These are phyloP conservation scores for Carcina quercana DNA, from an alignment of 2,888 invertebrate genomes.

Conservation along the genomic window DNA sequence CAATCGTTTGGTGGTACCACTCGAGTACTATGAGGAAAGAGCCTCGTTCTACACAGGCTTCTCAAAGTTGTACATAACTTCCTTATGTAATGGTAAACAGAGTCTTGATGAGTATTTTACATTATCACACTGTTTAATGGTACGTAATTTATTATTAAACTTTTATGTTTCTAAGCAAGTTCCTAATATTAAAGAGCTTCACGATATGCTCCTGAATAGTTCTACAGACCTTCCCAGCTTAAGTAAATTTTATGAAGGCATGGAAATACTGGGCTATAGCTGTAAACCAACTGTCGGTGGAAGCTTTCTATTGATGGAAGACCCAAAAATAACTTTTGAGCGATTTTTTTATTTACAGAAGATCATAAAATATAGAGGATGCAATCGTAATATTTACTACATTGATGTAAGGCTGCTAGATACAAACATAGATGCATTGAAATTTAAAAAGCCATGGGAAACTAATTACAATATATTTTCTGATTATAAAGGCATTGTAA, in stretches of 20 bases:
- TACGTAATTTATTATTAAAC: no score
- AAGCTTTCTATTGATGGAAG: conserved; percentile 31
- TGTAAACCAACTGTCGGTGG: conserved; percentile 20
- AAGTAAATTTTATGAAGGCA: no score
- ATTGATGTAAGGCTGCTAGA: conserved; percentile 35
- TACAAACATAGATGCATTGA: conserved; percentile 1
- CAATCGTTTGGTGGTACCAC: conserved; percentile 19
- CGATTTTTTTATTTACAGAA: conserved; percentile 33
- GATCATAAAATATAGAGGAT: conserved; percentile 24
- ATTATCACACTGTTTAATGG: no score
- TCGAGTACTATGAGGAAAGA: conserved; percentile 24
- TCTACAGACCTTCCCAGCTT: no score
- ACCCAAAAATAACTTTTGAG: conserved; percentile 36
- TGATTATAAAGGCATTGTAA: conserved; percentile 4
- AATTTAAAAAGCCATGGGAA: conserved; percentile 21
- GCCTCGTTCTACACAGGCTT: conserved; percentile 28
- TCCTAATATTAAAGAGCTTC: no score
- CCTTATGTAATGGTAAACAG: background rate
- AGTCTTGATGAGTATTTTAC: no score
- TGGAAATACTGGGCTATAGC: conserved; percentile 23
- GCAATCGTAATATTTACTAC: conserved; percentile 27
- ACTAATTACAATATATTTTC: conserved; percentile 5
- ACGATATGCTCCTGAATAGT: no score
- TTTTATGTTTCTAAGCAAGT: no score
- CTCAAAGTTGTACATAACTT: conserved; percentile 8